These are phyloP conservation scores for Gorsachius magnificus DNA, from an alignment of 2,797 vertebrate species.

Conservation along the genomic window DNA sequence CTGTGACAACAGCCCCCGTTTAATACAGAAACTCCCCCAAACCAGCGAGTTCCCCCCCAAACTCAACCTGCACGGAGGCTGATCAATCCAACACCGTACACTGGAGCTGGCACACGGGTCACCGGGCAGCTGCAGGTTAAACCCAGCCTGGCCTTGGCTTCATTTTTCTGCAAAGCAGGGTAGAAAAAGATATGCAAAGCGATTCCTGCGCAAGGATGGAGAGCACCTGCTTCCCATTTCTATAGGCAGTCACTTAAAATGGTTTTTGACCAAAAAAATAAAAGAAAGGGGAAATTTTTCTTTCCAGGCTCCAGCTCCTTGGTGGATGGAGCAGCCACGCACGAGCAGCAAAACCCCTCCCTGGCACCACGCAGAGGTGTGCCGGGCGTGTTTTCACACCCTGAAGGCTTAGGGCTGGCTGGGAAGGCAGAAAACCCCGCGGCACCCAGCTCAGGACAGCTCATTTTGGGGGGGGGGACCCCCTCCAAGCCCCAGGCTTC, in stretches of 20 bases:
- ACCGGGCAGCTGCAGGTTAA: background rate
- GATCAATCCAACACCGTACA: accelerated
- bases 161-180: background rate
- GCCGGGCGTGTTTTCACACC: background rate
- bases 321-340: accelerated
- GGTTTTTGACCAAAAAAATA: background rate
- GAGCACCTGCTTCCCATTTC: background rate
- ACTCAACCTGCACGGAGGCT: accelerated
- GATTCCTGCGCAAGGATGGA: background rate
- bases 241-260: background rate
- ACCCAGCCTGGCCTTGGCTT: background rate
- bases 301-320: accelerated
- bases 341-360: background rate
- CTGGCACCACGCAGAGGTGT: background rate
- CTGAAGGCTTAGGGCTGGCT: background rate
- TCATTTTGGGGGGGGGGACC: background rate
- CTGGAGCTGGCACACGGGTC: background rate
- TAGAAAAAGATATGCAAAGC: background rate
- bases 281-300: background rate
- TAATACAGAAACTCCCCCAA: accelerated
- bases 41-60: background rate
- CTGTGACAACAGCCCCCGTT: accelerated
- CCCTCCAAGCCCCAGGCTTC: background rate
- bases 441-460: background rate
- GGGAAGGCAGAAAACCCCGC: background rate